A percentile compares a stretch with the other conserved stretches of the same genome.
Evolutionary conservation across 2,113 vertebrate genomes (phyloP).

Genomic region (Chrysochloris asiatica): DNA sequence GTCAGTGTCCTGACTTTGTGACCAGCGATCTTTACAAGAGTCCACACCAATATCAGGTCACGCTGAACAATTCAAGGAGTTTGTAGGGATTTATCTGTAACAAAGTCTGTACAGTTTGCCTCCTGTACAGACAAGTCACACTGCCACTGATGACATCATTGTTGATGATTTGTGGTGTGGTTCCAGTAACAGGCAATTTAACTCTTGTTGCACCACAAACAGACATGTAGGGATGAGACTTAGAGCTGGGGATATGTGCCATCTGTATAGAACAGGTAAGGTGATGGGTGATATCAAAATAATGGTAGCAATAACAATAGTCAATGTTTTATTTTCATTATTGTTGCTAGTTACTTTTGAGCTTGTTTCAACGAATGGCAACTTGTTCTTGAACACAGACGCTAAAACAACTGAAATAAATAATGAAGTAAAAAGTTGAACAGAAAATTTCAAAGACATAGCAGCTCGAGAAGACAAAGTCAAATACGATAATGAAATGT

Average conservation of each 20-base stretch:
- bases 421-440: too few species aligned
- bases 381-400: too few species aligned
- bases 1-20: background rate
- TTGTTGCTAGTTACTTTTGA: too few species aligned
- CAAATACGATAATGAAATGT: too few species aligned
- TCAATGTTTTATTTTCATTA: too few species aligned
- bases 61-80: background rate
- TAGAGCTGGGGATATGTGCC: background rate
- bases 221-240: background rate
- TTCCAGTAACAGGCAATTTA: background rate
- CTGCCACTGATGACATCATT: background rate
- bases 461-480: too few species aligned
- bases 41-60: background rate
- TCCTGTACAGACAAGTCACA: constrained; percentile 19
- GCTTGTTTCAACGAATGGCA: too few species aligned
- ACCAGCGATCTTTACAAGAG: background rate
- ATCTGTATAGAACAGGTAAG: background rate
- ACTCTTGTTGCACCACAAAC: background rate
- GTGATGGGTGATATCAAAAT: background rate
- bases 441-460: too few species aligned
- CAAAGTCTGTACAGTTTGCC: background rate
- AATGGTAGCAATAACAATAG: background rate
- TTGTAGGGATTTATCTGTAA: background rate
- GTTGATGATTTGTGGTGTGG: background rate
- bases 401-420: too few species aligned